A percentile compares a stretch with the other conserved stretches of the same genome.
Conservation (phyloP, 2,888 invertebrate species). For the Melanostoma scalare region DNA sequence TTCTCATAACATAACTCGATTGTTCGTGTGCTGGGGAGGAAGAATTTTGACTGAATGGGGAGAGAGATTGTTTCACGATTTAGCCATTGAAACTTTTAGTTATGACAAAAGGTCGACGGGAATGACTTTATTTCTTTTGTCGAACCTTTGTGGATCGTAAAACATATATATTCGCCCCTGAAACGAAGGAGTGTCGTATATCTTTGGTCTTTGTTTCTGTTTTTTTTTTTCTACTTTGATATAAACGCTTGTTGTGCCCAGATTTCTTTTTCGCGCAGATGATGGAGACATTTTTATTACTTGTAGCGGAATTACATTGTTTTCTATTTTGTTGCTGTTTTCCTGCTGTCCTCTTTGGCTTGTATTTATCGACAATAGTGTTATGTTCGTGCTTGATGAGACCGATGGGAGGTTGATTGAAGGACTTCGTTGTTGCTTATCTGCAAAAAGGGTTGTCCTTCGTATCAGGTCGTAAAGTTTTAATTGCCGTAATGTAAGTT, state of each 20-base stretch:
- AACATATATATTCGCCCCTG: conserved; percentile 22
- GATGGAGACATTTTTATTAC: conserved; percentile 61
- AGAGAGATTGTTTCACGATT: conserved; percentile 43
- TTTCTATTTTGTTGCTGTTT: conserved; percentile 4
- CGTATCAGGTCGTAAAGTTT: conserved; percentile 57
- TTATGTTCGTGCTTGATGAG: conserved; percentile 37
- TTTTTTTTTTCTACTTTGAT: conserved; percentile 32
- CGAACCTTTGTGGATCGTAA: conserved; percentile 67
- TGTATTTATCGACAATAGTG: conserved; percentile 63
- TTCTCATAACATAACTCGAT: conserved; percentile 38
- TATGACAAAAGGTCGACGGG: conserved; percentile 65
- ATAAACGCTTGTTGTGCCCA: conserved; percentile 37
- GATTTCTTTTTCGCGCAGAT: conserved; percentile 45
- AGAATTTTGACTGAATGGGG: neutral
- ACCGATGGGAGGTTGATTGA: conserved; percentile 27
- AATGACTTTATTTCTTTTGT: conserved; percentile 66
- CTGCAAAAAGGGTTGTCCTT: conserved; percentile 54
- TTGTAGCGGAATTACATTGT: conserved; percentile 63
- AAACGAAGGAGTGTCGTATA: conserved; percentile 34
- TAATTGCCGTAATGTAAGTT: conserved; percentile 67
- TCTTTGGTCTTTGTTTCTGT: conserved; percentile 15
- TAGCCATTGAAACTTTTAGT: conserved; percentile 64
- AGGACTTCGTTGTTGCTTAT: neutral
- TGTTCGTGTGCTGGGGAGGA: neutral
- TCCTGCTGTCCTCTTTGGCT: neutral